Conservation (phyloP, 2,113 vertebrate species). For the Rhombomys opimus region DNA sequence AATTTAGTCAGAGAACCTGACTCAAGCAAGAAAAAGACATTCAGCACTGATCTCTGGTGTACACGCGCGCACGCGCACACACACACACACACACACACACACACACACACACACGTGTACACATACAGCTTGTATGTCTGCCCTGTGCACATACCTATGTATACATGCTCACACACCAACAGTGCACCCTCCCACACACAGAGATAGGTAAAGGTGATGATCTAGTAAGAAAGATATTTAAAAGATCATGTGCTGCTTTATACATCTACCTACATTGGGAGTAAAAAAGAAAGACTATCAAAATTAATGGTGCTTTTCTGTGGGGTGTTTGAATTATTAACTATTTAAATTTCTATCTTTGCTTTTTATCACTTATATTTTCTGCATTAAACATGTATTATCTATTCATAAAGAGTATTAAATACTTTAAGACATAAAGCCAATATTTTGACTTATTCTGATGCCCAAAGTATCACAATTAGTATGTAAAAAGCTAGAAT, state of each 20-base stretch:
- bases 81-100: background rate
- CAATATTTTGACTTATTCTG: conserved; percentile 66
- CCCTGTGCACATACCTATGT: too few relatives aligned
- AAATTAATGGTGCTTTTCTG: conserved; percentile 39
- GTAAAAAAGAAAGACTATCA: conserved; percentile 38
- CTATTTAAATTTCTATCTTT: conserved; percentile 57
- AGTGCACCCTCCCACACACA: background rate
- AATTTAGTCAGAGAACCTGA: background rate
- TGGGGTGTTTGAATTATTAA: background rate
- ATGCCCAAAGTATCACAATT: conserved; percentile 46
- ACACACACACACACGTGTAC: background rate
- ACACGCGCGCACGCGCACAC: background rate
- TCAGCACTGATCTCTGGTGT: background rate
- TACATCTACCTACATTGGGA: background rate
- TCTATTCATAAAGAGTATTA: conserved; percentile 46
- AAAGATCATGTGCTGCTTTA: background rate
- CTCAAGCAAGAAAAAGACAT: background rate
- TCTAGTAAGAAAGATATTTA: conserved; percentile 51
- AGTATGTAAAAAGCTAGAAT: conserved; percentile 30
- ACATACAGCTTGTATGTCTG: too few relatives aligned
- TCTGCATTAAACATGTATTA: conserved; percentile 14
- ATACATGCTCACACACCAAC: background rate
- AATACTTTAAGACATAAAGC: conserved; percentile 56
- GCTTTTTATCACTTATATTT: conserved; percentile 36
- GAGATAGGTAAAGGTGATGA: background rate